These are phyloP conservation scores for Rhagophthalmus giganteus DNA, from an alignment of 2,888 invertebrate genomes.

Conservation along the genomic window DNA sequence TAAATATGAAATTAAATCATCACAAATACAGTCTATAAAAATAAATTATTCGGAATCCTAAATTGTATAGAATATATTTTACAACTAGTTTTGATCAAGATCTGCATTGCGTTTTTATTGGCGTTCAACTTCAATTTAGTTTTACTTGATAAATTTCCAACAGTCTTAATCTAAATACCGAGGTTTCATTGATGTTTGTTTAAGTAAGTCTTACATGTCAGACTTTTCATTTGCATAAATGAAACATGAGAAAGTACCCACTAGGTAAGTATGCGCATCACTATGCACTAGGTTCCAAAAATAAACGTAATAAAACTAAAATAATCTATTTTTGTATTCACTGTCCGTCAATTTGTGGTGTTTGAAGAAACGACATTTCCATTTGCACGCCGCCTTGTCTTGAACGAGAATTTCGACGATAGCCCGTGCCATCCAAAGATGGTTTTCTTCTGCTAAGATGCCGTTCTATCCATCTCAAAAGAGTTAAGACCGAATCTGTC, in stretches of 20 bases:
- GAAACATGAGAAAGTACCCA: background rate
- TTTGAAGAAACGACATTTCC: slow-evolving; percentile 72
- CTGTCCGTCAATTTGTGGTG: slow-evolving; percentile 31
- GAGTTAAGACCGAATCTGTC: slow-evolving; percentile 85
- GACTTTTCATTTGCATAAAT: slow-evolving; percentile 10
- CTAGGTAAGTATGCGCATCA: too few relatives aligned
- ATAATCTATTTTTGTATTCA: background rate
- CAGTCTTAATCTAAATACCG: slow-evolving; percentile 10
- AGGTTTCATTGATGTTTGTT: slow-evolving; percentile 6
- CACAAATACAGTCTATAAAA: slow-evolving; percentile 22
- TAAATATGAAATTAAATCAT: slow-evolving; percentile 18
- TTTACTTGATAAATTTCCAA: slow-evolving; percentile 4
- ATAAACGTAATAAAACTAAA: background rate
- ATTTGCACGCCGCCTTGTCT: slow-evolving; percentile 72
- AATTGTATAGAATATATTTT: slow-evolving; percentile 22
- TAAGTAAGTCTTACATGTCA: slow-evolving; percentile 8
- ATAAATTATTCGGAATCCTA: slow-evolving; percentile 19
- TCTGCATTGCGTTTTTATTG: background rate
- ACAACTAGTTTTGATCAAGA: background rate
- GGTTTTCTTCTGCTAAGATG: slow-evolving; percentile 81
- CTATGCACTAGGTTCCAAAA: too few relatives aligned
- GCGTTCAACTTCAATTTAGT: slow-evolving; percentile 2
- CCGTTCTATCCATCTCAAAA: slow-evolving; percentile 88
- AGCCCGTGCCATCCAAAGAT: slow-evolving; percentile 51
- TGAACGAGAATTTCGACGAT: slow-evolving; percentile 67